Evolutionary conservation across 2,888 invertebrate genomes (phyloP), one percentile per base, ranked within the genome.

Genomic region (Monoplex corrugatus): DNA sequence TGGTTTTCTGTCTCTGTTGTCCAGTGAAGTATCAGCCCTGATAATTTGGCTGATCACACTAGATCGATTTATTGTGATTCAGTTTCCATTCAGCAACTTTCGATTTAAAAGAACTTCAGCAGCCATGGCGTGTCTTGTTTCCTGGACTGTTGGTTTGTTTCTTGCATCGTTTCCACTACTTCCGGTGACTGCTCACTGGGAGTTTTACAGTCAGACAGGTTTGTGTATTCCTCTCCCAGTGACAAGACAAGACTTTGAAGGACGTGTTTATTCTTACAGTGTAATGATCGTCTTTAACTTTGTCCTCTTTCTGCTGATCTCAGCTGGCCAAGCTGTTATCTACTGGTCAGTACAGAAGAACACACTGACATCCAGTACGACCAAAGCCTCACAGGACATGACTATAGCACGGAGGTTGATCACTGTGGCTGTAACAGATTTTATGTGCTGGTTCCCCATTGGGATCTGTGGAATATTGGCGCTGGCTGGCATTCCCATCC

Each of bases 381-480:
- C 75, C 75, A 75, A 75, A 38, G 6, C 35, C 2, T 75, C 75
- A 1, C 35, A 38, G 2, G 75, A 75, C 23, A 75, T 75, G 8
- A 72, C 72, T 19, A 72, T 72, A 72, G 72, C 72, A 23, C 72
- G 35, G 28, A 72, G 72, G 3, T 35, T 72, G 35, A 35, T 72
- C 32, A 72, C 72, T 1, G 35, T 72, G 32, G 72, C 72, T 35
- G 0, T 72, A 6, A 72, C 72, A 10, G 72, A 72, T 72, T 72
- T 72, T 35, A 72, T 72, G 72, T 72, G 72, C 72, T 72, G 72
- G 72, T 72, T 72, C 35, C 72, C 72, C 72, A 72, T 72, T 72
- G 72, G 72, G 13, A 32, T 72, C 35, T 72, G 72, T 72, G 72
- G 72, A 3, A 68, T 68, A n/a, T 68, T 68, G 28, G 68, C 2